Conservation (phyloP, 1,140 invertebrate genomes). For the Colletes gigas region DNA sequence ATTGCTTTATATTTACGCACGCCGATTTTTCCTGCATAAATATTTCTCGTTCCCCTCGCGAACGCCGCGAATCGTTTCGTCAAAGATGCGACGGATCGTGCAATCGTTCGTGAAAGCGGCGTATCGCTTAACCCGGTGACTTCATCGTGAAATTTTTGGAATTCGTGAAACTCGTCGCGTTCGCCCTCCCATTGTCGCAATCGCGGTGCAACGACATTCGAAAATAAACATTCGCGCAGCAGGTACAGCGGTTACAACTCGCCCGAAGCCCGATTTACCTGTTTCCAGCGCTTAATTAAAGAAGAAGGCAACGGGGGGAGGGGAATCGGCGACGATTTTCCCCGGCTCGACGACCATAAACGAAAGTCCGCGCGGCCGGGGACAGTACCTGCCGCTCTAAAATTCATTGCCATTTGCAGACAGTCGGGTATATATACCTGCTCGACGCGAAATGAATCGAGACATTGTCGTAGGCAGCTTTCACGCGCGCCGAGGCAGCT, state of each 20-base stretch:
- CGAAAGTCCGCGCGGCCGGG: not conserved
- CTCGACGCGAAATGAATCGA: conserved; percentile 32
- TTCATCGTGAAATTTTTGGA: conserved; percentile 28
- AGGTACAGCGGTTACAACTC: not conserved
- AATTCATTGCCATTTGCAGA: conserved; percentile 43
- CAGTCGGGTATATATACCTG: conserved; percentile 12
- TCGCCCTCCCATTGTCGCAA: conserved; percentile 3
- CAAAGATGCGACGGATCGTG: conserved; percentile 9
- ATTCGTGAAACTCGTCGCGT: not conserved
- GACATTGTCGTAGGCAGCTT: conserved; percentile 55
- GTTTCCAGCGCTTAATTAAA: not conserved
- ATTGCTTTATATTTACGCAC: too few species aligned
- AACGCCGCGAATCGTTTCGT: conserved; percentile 17
- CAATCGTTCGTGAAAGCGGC: conserved; percentile 38
- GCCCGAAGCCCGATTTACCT: conserved; percentile 1
- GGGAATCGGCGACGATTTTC: not conserved
- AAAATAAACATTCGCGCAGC: not conserved
- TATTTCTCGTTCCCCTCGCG: not conserved
- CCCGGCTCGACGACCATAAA: conserved; percentile 5
- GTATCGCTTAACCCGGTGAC: conserved; percentile 25
- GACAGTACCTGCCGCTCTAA: conserved; percentile 1
- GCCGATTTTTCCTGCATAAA: too few species aligned
- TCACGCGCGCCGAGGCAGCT: conserved; percentile 43
- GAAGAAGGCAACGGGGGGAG: not conserved
- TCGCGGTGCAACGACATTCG: not conserved